A percentile compares a stretch with the other conserved stretches of the same genome.
These are phyloP conservation scores for Zoanthus sansibaricus DNA, from an alignment of 92 coral and sea anemone species.

Conservation along the genomic window DNA sequence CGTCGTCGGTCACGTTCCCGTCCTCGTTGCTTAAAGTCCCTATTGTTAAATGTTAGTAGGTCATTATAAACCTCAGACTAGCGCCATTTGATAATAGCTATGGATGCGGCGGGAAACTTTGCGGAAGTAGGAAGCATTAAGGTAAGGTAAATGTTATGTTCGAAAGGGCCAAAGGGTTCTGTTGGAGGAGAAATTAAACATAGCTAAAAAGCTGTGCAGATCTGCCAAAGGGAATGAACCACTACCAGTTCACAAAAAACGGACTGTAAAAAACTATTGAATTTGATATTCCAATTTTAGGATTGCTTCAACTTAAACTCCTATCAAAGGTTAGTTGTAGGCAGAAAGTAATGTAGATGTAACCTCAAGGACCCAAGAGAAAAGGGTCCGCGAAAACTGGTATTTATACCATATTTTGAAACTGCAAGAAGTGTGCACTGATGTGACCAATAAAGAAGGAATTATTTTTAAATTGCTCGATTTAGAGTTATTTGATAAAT, in stretches of 20 bases:
- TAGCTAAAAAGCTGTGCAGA: not conserved
- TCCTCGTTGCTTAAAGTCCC: no score
- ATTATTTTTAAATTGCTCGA: no score
- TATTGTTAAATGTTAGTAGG: not conserved
- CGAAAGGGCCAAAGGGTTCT: not conserved
- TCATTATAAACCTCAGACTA: not conserved
- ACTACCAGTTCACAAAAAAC: not conserved
- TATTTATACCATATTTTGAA: not conserved
- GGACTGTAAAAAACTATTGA: not conserved
- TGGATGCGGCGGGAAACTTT: not conserved
- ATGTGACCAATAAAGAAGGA: constrained; percentile 1
- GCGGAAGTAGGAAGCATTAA: not conserved
- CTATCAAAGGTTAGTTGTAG: constrained; percentile 20
- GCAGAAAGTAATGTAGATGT: constrained; percentile 1
- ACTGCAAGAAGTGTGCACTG: constrained; percentile 16
- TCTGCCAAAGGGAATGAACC: not conserved
- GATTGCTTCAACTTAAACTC: not conserved
- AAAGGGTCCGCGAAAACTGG: constrained; percentile 12
- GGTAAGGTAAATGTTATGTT: no score
- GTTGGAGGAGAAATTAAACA: not conserved
- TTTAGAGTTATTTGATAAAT: constrained; percentile 6
- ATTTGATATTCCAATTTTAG: not conserved
- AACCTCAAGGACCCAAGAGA: constrained; percentile 12
- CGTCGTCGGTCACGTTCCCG: no score
- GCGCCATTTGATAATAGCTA: not conserved